Base-by-base conservation (phyloP, 1,140 invertebrate genomes). In the Proctacanthus coquilletti region DNA sequence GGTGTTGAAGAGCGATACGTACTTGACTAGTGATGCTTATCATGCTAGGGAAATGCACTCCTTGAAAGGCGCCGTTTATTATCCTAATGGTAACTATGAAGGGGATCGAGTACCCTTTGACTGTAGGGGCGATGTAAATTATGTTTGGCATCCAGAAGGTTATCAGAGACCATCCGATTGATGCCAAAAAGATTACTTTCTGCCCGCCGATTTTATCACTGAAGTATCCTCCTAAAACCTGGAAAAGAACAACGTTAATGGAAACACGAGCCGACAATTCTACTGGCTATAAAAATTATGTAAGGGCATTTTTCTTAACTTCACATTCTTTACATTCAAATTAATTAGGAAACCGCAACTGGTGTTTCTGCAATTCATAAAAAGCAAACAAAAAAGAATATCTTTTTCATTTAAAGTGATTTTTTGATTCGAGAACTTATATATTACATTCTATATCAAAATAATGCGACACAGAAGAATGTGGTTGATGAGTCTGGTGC, bases 171-270 rank as follows among this genome's bases (percentile, higher is more conserved):
- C 80, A 83, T 23, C 73, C 68, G 10, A 77, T 45, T 10, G 73
- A 75, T 11, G 76, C 69, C 21, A 68, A 64, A 20, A 69, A 65
- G 30, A 83, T 65, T 9, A 82, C 70, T 39, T 68, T 64, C 49
- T 80, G 76, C 0, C 78, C 80, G 18, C 78, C 78, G 40, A 76
- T 66, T 27, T 63, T 60, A 51, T 82, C 79, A 42, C 75, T 77
- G 9, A 78, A 55, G 47, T 78, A 75, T 10, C 78, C 78, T 32
- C 75, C 77, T 33, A 76, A 38, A 27, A 49, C 44, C 45, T 47
- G n/a, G n/a, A 25, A 31, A 47, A 21, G 69, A 56, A 48, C 70
- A 66, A 36, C 29, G 10, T 37, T 27, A 31, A 34, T 8, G 23
- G 3, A 40, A 40, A 34, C 10, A 13, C 20, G 15, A 17, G n/a